These are phyloP conservation scores for Actinopyga echinites DNA, from an alignment of 53 echinoderm and acorn worm species.

Conservation along the genomic window DNA sequence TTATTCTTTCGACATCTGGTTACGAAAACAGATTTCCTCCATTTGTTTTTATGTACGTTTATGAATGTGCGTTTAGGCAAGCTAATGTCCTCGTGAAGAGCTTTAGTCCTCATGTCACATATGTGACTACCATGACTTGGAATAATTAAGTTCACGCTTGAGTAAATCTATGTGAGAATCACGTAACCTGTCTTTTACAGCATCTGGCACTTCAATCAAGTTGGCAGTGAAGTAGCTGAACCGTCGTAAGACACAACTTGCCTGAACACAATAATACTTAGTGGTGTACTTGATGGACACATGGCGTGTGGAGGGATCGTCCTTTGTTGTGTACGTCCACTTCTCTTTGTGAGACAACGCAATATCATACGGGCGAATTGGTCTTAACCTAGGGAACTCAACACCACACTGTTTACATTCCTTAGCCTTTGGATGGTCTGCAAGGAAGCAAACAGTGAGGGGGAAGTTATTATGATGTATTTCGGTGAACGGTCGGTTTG, in stretches of 20 bases:
- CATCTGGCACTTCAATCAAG: neutral
- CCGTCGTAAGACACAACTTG: neutral
- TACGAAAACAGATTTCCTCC: too few relatives aligned
- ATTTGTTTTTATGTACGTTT: too few relatives aligned
- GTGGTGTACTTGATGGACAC: neutral
- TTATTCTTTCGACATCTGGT: too few relatives aligned
- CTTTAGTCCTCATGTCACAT: too few relatives aligned
- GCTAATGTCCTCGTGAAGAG: too few relatives aligned
- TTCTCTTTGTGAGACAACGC: neutral
- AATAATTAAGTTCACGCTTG: neutral
- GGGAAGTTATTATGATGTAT: constrained; percentile 25
- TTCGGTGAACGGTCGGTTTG: neutral
- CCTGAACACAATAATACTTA: neutral
- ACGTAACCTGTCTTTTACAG: neutral
- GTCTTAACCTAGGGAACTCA: neutral
- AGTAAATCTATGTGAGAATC: neutral
- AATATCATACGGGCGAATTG: neutral
- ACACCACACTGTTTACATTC: constrained; percentile 8
- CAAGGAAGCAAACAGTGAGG: neutral
- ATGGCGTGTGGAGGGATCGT: neutral
- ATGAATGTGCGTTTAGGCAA: too few relatives aligned
- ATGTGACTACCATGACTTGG: too few relatives aligned
- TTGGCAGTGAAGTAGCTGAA: neutral
- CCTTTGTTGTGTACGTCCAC: neutral
- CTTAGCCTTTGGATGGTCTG: neutral